Percentiles rank a stretch among this genome's conserved stretches.
These are phyloP conservation scores for Venturia canescens DNA, from an alignment of 1,140 invertebrate genomes.

Conservation along the genomic window DNA sequence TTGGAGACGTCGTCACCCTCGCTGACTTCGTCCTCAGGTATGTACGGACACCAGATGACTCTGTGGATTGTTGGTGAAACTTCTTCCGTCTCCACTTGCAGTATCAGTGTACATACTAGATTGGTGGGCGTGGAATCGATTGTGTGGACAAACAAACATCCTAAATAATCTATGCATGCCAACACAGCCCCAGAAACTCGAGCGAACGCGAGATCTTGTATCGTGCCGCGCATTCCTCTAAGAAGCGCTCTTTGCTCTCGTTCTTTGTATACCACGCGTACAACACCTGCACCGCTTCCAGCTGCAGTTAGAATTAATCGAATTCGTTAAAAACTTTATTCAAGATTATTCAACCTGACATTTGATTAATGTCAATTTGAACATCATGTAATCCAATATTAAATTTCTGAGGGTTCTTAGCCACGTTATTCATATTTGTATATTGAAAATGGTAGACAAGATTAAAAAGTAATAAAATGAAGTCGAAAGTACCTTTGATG, in stretches of 20 bases:
- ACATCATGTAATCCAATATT: too few species aligned
- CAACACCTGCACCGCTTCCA: conserved; percentile 84
- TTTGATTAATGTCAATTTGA: too few species aligned
- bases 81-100: conserved; percentile 75
- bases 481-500: conserved; percentile 88
- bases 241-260: conserved; percentile 87
- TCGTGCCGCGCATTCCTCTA: conserved; percentile 90
- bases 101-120: conserved; percentile 78
- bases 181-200: conserved; percentile 87
- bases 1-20: conserved; percentile 85
- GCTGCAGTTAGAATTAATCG: conserved; percentile 67
- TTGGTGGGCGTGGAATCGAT: conserved; percentile 82
- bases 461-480: not conserved
- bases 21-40: conserved; percentile 82
- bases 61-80: conserved; percentile 75
- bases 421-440: too few species aligned
- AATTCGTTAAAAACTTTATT: too few species aligned
- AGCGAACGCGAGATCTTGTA: conserved; percentile 94
- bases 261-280: conserved; percentile 88
- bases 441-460: not conserved
- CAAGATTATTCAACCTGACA: too few species aligned
- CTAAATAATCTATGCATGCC: conserved; percentile 90
- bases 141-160: conserved; percentile 89
- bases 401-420: too few species aligned
- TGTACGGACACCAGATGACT: conserved; percentile 95